Conservation (phyloP, 2,888 invertebrate genomes). For the Caenorhabditis panamensis region DNA sequence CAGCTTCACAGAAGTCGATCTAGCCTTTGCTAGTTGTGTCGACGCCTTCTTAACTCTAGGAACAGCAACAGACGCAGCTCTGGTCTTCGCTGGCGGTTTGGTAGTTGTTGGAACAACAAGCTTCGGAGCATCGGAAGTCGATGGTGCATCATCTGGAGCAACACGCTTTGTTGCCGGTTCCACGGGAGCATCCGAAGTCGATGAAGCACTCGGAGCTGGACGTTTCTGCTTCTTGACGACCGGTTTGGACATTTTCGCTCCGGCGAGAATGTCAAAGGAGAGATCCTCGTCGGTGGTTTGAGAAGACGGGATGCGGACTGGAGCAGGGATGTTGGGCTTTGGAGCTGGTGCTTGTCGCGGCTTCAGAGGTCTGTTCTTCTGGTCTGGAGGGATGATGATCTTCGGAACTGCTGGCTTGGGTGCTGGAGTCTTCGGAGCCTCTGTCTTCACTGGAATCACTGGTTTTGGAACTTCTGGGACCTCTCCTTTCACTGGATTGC, state of each 20-base stretch:
- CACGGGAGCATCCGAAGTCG: background rate
- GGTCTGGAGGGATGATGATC: background rate
- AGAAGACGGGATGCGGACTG: background rate
- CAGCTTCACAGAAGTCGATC: background rate
- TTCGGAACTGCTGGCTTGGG: slow-evolving; percentile 2
- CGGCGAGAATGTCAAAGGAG: slow-evolving; percentile 6
- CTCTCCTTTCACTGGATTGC: background rate
- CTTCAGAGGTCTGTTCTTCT: no score
- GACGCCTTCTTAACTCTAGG: no score
- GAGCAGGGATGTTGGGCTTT: no score
- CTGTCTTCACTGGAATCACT: background rate
- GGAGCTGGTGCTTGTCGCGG: no score
- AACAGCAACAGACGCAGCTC: no score
- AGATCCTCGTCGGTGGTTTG: slow-evolving; percentile 4
- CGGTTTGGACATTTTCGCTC: slow-evolving; percentile 7
- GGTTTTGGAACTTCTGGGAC: background rate
- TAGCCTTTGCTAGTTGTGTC: no score
- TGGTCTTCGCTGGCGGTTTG: no score
- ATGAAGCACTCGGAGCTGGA: background rate
- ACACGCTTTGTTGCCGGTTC: background rate
- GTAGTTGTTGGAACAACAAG: no score
- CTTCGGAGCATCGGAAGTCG: no score
- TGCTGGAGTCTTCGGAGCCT: background rate
- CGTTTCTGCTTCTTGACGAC: background rate
- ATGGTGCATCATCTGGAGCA: no score